Base-by-base conservation (phyloP, 2,113 vertebrate species). In the Pachyramphus minor region DNA sequence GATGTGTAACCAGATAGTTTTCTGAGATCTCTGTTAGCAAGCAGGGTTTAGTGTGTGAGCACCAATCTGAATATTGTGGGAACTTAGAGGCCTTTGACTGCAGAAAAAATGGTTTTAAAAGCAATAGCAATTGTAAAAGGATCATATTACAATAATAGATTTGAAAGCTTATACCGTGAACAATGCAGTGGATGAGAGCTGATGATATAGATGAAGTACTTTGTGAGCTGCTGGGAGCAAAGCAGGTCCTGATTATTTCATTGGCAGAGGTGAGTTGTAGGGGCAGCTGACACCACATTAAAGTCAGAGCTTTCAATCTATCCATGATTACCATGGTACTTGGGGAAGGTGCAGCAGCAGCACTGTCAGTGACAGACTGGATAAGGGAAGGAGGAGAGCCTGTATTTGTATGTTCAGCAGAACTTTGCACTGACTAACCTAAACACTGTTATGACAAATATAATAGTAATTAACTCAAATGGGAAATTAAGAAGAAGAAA, bases 81-180 rank as follows among this genome's bases (percentile, higher is more conserved):
- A 64, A 64, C 82, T 95, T 52, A 81, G 91, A 89, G 94, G 73
- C 39, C 63, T 87, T 90, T 87, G 73, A 90, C 27, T 11, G 33
- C 1, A 2, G 72, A 96, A 90, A 82, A 86, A 90, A 89, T 81
- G 35, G 64, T 84, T 93, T 89, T 71, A 86, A 96, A 94, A 94
- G 59, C 56, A 89, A 78, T 59, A 78, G 47, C 42, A 52, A 74
- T 92, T 88, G 45, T 92, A 12, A 67, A 84, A 93, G 50, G 72
- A 44, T 93, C 2, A 0, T 35, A 31, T 86, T 81, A 47, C 76
- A 77, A 12, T 77, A 88, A 59, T 28, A 71, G 72, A 25, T 84
- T 77, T 66, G 79, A 63, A 96, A 89, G 60, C 71, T 79, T 79
- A 52, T 13, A 27, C 35, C 55, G 50, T 42, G 35, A 77, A 56